Percentiles rank a stretch among this genome's conserved stretches.
Conservation (phyloP, 1,140 invertebrate genomes). For the Sycophila sp. region DNA sequence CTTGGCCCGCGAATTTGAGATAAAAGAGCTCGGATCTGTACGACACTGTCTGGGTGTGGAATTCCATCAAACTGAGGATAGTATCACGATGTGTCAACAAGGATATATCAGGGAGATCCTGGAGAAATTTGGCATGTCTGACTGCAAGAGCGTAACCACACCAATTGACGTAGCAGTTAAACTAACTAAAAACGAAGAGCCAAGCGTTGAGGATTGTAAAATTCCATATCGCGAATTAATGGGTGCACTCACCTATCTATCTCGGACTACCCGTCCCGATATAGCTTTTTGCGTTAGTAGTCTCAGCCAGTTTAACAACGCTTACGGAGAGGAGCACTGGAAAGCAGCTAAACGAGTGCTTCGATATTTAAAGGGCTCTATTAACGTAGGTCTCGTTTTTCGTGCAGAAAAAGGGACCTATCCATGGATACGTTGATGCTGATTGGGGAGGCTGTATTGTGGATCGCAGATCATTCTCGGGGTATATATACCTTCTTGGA, state of each 20-base stretch:
- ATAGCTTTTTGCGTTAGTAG: constrained; percentile 12
- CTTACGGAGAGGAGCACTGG: constrained; percentile 8
- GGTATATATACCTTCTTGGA: neutral
- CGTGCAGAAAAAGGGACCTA: neutral
- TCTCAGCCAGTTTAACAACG: constrained; percentile 23
- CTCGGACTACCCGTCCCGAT: constrained; percentile 15
- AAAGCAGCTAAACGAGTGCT: constrained; percentile 3
- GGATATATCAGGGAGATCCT: constrained; percentile 39
- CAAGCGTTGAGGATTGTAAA: neutral
- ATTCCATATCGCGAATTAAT: constrained; percentile 30
- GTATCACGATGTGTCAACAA: constrained; percentile 16
- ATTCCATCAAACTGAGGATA: neutral
- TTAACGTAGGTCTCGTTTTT: neutral
- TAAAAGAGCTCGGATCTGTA: too few relatives aligned
- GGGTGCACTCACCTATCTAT: constrained; percentile 25
- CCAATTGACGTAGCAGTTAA: constrained; percentile 28
- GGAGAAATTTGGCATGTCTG: constrained; percentile 39
- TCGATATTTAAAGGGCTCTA: neutral
- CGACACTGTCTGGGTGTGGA: neutral
- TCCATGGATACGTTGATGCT: neutral
- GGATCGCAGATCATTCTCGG: neutral
- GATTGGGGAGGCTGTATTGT: neutral
- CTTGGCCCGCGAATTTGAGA: neutral
- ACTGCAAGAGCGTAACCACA: constrained; percentile 41
- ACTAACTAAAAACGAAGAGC: neutral